phyloP scores from a whole-genome alignment of 1,140 invertebrate genomes.

The Latrodectus geometricus region DNA sequence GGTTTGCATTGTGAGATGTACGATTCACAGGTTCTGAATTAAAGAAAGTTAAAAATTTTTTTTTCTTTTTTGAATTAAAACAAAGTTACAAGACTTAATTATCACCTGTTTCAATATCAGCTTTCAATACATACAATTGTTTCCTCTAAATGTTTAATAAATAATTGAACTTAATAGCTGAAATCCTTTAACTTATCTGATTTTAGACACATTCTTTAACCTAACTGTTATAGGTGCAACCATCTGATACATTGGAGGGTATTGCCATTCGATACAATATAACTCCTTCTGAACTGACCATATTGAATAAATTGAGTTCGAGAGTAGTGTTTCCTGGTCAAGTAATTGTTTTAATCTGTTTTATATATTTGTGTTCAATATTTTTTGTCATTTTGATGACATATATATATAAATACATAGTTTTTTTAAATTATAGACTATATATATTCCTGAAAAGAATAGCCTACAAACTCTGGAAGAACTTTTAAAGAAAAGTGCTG shows the following conservation, averaged over 20 bases:
- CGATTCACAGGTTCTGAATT: too few species aligned
- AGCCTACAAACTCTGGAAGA: slow-evolving; percentile 74
- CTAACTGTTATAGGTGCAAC: slow-evolving; percentile 74
- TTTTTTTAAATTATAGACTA: slow-evolving; percentile 29
- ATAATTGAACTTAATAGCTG: too few species aligned
- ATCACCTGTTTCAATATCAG: too few species aligned
- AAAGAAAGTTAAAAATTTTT: too few species aligned
- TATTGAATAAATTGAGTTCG: slow-evolving; percentile 87
- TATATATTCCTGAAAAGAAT: slow-evolving; percentile 67
- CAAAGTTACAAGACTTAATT: too few species aligned
- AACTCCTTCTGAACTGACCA: slow-evolving; percentile 94
- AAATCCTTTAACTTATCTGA: too few species aligned
- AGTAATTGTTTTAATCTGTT: slow-evolving; percentile 74
- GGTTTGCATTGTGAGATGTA: too few species aligned
- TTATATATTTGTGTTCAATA: background rate
- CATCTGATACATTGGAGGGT: slow-evolving; percentile 91
- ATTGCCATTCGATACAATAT: slow-evolving; percentile 96
- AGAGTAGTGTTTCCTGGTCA: slow-evolving; percentile 95
- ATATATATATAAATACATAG: background rate
- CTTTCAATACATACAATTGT: too few species aligned
- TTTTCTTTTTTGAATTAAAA: too few species aligned
- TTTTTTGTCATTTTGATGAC: background rate
- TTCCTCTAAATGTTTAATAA: too few species aligned
- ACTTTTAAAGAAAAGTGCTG: slow-evolving; percentile 35
- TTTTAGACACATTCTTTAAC: too few species aligned